phyloP scores from a whole-genome alignment of 2,113 vertebrate species.

The Todiramphus chloris region DNA sequence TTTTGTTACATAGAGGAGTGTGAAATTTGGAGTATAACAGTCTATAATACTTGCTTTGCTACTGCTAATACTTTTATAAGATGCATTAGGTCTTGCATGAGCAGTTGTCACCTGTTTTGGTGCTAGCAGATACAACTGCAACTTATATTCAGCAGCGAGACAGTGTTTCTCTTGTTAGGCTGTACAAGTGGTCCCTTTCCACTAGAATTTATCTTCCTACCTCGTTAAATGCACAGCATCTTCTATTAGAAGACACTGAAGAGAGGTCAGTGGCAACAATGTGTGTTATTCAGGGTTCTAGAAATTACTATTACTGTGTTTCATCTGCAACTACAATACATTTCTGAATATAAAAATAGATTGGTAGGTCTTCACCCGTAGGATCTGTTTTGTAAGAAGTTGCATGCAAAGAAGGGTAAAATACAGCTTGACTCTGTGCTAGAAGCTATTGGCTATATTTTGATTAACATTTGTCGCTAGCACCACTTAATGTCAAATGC shows the following conservation, averaged over 20 bases:
- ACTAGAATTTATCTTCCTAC: neutral
- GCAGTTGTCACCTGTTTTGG: neutral
- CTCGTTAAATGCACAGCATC: neutral
- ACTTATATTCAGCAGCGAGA: neutral
- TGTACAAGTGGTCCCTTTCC: neutral
- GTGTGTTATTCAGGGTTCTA: neutral
- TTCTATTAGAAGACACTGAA: neutral
- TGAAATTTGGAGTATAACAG: neutral
- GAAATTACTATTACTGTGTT: neutral
- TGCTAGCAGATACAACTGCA: neutral
- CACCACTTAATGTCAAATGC: slow-evolving; percentile 57
- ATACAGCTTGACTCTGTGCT: neutral
- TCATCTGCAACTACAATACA: neutral
- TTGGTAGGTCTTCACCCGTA: neutral
- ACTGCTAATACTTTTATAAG: neutral
- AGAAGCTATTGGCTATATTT: slow-evolving; percentile 32
- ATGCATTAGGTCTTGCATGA: neutral
- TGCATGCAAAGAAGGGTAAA: neutral
- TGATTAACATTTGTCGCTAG: slow-evolving; percentile 56
- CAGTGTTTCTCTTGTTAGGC: neutral
- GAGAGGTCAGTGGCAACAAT: neutral
- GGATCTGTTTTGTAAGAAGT: neutral
- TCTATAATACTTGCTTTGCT: neutral
- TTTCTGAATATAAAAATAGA: neutral
- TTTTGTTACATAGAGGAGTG: neutral